A percentile compares a stretch with the other conserved stretches of the same genome.
phyloP scores from a whole-genome alignment of 2,888 invertebrate species.

The Leptinotarsa juncta region DNA sequence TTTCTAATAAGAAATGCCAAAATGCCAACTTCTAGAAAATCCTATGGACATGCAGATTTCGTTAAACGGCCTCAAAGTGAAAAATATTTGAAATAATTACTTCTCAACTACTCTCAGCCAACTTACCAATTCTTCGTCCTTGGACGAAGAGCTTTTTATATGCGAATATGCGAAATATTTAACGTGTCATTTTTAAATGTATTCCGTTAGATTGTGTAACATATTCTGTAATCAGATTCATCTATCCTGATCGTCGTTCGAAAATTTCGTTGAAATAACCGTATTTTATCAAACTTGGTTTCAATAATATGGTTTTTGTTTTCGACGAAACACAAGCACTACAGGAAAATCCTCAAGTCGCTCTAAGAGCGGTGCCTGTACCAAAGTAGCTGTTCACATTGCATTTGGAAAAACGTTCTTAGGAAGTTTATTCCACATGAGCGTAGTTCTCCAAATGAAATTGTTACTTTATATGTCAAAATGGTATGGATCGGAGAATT shows the following conservation, averaged over 20 bases:
- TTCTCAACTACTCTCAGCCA: constrained; percentile 47
- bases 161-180: background rate
- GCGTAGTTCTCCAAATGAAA: too few species aligned
- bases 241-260: background rate
- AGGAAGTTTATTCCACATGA: too few species aligned
- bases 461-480: too few species aligned
- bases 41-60: constrained; percentile 20
- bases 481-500: too few species aligned
- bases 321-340: too few species aligned
- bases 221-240: background rate
- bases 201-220: background rate
- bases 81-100: constrained; percentile 27
- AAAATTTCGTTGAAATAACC: too few species aligned
- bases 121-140: constrained; percentile 56
- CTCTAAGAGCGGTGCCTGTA: too few species aligned
- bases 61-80: constrained; percentile 15
- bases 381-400: too few species aligned
- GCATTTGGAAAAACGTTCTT: too few species aligned
- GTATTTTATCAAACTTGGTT: too few species aligned
- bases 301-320: too few species aligned
- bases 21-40: constrained; percentile 30
- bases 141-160: constrained; percentile 19
- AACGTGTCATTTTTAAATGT: background rate
- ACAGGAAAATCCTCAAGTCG: too few species aligned
- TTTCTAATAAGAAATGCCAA: constrained; percentile 18